phyloP scores from a whole-genome alignment of 2,888 invertebrate genomes.

The Rhyacophila evoluta region DNA sequence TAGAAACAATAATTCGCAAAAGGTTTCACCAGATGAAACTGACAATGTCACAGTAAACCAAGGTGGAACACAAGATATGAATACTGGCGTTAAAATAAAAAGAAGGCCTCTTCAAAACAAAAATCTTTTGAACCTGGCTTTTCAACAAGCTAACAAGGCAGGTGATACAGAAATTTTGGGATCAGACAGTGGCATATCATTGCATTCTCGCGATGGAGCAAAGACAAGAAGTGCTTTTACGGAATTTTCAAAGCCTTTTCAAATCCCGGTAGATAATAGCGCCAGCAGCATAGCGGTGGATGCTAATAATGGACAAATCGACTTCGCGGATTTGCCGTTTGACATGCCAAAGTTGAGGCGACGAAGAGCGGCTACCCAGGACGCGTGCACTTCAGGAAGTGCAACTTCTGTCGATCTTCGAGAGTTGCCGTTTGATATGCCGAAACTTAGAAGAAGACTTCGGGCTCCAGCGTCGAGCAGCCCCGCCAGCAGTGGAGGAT shows the following conservation, averaged over 20 bases:
- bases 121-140: slow-evolving; percentile 77
- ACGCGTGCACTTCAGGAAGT: slow-evolving; percentile 77
- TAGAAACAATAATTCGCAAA: slow-evolving; percentile 82
- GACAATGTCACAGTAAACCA: slow-evolving; percentile 61
- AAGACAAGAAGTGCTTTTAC: slow-evolving; percentile 75
- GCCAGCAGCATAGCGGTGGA: slow-evolving; percentile 58
- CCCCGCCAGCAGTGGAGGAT: slow-evolving; percentile 79
- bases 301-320: slow-evolving; percentile 69
- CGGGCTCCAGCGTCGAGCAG: slow-evolving; percentile 74
- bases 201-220: slow-evolving; percentile 85
- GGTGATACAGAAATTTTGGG: slow-evolving; percentile 84
- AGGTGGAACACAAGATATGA: slow-evolving; percentile 63
- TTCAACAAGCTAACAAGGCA: slow-evolving; percentile 71
- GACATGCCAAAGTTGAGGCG: slow-evolving; percentile 90
- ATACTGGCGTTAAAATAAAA: slow-evolving; percentile 72
- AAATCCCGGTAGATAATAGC: slow-evolving; percentile 69
- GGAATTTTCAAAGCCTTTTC: slow-evolving; percentile 69
- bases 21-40: slow-evolving; percentile 79
- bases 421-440: slow-evolving; percentile 92
- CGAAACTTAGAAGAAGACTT: slow-evolving; percentile 83
- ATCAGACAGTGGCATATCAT: slow-evolving; percentile 89
- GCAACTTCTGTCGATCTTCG: slow-evolving; percentile 82
- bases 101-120: slow-evolving; percentile 81
- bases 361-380: slow-evolving; percentile 74
- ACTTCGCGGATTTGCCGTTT: slow-evolving; percentile 84